phyloP scores from a whole-genome alignment of 2,797 vertebrate genomes.

The Fistularia commersonii region DNA sequence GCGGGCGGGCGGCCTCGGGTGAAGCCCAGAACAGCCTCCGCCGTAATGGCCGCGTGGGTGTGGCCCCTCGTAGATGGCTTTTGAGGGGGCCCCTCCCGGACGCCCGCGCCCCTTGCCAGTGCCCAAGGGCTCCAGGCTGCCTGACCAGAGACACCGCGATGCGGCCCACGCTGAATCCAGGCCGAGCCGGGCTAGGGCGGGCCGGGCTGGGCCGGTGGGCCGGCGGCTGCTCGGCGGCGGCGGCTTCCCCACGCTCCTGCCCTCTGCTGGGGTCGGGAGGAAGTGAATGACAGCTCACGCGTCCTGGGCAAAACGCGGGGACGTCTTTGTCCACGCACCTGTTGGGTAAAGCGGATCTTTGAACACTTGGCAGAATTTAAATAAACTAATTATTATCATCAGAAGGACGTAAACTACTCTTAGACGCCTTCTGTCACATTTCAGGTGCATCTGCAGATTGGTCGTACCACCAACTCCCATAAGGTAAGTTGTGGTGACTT shows the following conservation, averaged over 20 bases:
- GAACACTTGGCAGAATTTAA: too few relatives aligned
- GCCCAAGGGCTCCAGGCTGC: slow-evolving; percentile 89
- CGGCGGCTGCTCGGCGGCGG: slow-evolving; percentile 38
- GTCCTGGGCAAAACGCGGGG: too few relatives aligned
- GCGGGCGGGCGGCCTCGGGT: too few relatives aligned
- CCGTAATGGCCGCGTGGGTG: slow-evolving; percentile 84
- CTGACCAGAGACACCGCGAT: slow-evolving; percentile 84
- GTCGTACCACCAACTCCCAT: too few relatives aligned
- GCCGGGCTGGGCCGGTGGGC: slow-evolving; percentile 50
- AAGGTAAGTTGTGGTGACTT: too few relatives aligned
- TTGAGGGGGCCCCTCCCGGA: slow-evolving; percentile 85
- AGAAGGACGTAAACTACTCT: too few relatives aligned
- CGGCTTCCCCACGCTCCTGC: slow-evolving; percentile 61
- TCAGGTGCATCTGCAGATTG: too few relatives aligned
- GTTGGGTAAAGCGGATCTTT: too few relatives aligned
- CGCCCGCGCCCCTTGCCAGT: slow-evolving; percentile 82
- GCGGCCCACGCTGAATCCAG: slow-evolving; percentile 78
- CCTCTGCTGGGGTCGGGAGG: slow-evolving; percentile 62
- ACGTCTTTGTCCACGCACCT: too few relatives aligned
- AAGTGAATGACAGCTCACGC: slow-evolving; percentile 11
- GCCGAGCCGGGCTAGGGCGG: slow-evolving; percentile 63
- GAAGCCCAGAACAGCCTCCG: slow-evolving; percentile 77
- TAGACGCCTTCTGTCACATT: too few relatives aligned
- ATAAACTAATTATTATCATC: too few relatives aligned
- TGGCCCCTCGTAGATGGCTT: slow-evolving; percentile 82